These are phyloP conservation scores for Drosophila tanythrix DNA, from an alignment of 2,888 invertebrate species.

Conservation along the genomic window DNA sequence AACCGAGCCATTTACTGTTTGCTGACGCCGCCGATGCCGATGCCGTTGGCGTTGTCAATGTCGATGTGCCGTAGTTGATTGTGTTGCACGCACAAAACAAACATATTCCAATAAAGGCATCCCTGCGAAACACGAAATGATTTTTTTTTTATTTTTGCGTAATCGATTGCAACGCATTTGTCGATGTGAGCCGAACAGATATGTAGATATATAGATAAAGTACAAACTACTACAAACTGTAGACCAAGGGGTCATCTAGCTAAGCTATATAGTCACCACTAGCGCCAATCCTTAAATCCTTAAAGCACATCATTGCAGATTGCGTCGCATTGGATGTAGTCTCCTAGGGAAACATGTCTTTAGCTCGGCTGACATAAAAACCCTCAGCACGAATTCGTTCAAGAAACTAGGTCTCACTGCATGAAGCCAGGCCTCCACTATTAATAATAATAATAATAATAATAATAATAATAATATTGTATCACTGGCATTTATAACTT, in stretches of 20 bases:
- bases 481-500: background rate
- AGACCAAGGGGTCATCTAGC: background rate
- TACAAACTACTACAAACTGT: background rate
- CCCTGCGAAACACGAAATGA: conserved; percentile 9
- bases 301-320: background rate
- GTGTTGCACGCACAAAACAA: conserved; percentile 12
- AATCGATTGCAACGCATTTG: conserved; percentile 63
- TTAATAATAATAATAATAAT: background rate
- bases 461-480: background rate
- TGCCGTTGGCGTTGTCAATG: conserved; percentile 5
- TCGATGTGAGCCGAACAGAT: conserved; percentile 23
- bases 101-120: conserved; percentile 40
- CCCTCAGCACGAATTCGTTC: no score
- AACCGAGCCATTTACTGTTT: conserved; percentile 19
- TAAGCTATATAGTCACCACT: background rate
- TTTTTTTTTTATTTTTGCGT: conserved; percentile 51
- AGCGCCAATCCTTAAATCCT: background rate
- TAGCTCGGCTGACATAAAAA: no score
- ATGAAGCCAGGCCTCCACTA: background rate
- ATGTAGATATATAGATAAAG: background rate
- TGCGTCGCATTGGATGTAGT: background rate
- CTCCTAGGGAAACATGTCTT: background rate
- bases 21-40: background rate
- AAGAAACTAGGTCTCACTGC: background rate
- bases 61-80: conserved; percentile 10